Evolutionary conservation across 2,797 vertebrate species (phyloP).

Genomic region (Pristis pectinata): DNA sequence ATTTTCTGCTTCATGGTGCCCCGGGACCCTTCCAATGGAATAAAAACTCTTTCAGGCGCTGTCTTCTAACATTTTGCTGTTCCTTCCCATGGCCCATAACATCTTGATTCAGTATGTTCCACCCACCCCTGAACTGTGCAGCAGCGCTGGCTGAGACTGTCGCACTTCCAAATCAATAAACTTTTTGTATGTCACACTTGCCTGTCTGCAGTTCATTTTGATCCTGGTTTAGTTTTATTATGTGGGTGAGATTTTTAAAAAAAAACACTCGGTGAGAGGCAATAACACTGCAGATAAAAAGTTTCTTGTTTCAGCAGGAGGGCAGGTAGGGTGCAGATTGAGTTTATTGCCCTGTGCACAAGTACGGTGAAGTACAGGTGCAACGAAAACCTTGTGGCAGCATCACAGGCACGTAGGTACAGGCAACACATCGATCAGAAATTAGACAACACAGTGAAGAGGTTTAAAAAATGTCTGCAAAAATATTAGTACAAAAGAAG

Average conservation of each 20-base stretch:
- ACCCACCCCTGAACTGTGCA: not conserved
- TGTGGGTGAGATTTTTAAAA: not conserved
- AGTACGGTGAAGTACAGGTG: too few species aligned
- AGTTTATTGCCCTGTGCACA: too few species aligned
- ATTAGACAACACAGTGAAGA: too few species aligned
- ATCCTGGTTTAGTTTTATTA: not conserved
- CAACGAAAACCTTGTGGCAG: too few species aligned
- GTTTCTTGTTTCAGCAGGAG: too few species aligned
- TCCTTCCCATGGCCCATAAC: not conserved
- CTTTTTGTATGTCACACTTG: not conserved
- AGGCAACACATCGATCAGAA: too few species aligned
- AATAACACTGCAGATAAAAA: not conserved
- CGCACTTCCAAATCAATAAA: not conserved
- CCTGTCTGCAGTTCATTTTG: not conserved
- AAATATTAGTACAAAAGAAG: too few species aligned
- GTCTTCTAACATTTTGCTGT: not conserved
- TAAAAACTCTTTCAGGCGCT: not conserved
- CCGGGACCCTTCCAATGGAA: not conserved
- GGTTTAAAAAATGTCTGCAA: too few species aligned
- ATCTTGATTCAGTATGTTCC: not conserved
- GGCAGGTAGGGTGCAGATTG: too few species aligned
- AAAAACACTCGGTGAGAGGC: too few species aligned
- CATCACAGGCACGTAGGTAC: too few species aligned
- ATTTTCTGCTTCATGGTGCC: not conserved
- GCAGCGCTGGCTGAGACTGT: not conserved